These are phyloP conservation scores for Sorex araneus DNA, from an alignment of 2,113 vertebrate species.

Conservation along the genomic window DNA sequence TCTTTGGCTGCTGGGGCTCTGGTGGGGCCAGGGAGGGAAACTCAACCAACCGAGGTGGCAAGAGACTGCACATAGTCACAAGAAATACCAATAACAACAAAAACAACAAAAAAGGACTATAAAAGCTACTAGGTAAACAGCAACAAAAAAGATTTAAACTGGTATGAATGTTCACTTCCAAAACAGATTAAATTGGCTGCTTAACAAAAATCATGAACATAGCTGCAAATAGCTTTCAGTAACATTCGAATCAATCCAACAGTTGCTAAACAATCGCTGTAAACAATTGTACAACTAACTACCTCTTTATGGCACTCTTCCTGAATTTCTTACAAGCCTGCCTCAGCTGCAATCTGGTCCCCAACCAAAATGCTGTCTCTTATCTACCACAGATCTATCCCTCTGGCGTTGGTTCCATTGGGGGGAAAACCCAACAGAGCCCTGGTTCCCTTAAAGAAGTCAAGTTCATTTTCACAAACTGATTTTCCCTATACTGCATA, in stretches of 20 bases:
- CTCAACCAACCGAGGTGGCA: no score
- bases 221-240: background rate
- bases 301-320: background rate
- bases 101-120: background rate
- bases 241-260: background rate
- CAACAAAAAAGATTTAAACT: background rate
- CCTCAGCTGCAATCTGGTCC: background rate
- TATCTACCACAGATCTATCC: background rate
- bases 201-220: background rate
- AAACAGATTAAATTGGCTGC: background rate
- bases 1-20: no score
- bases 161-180: no score
- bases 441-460: slow-evolving; percentile 1
- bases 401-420: slow-evolving; percentile 20
- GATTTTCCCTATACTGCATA: slow-evolving; percentile 38
- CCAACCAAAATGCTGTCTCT: background rate
- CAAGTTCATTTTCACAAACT: slow-evolving; percentile 37
- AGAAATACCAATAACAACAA: background rate
- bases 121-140: background rate
- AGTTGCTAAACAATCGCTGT: background rate
- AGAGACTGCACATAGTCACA: background rate
- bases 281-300: background rate
- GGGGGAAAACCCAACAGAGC: background rate
- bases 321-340: background rate
- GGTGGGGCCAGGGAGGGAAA: no score